A percentile compares a stretch with the other conserved stretches of the same genome.
Evolutionary conservation across 2,113 vertebrate genomes (phyloP).

Genomic region (Oreochromis spilurus): DNA sequence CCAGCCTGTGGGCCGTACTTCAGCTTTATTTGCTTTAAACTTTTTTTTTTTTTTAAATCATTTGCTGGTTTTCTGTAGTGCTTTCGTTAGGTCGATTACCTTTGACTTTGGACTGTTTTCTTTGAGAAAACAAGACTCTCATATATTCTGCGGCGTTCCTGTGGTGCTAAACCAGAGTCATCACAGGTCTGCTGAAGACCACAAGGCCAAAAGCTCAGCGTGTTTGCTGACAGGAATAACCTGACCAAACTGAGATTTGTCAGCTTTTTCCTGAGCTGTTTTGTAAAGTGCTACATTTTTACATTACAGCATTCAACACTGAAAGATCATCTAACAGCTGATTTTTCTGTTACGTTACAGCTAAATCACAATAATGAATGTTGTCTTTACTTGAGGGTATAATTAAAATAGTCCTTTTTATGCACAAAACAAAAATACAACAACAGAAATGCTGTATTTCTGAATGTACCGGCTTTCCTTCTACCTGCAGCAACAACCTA

Average conservation of each 20-base stretch:
- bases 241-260: neutral
- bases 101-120: neutral
- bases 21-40: neutral
- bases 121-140: neutral
- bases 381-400: neutral
- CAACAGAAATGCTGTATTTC: neutral
- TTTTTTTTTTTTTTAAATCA: neutral
- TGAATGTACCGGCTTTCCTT: neutral
- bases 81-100: neutral
- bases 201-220: neutral
- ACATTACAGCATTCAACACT: neutral
- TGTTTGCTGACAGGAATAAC: neutral
- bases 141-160: neutral
- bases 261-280: neutral
- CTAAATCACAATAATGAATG: neutral
- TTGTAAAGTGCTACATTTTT: neutral
- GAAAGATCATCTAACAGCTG: neutral
- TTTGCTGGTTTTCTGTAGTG: neutral
- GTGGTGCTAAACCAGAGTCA: fast-evolving
- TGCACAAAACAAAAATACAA: neutral
- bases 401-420: neutral
- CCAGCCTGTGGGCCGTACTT: neutral
- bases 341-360: fast-evolving
- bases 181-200: neutral
- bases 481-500: neutral